Evolutionary conservation across 2,797 vertebrate genomes (phyloP).

Genomic region (Aeoliscus strigatus): DNA sequence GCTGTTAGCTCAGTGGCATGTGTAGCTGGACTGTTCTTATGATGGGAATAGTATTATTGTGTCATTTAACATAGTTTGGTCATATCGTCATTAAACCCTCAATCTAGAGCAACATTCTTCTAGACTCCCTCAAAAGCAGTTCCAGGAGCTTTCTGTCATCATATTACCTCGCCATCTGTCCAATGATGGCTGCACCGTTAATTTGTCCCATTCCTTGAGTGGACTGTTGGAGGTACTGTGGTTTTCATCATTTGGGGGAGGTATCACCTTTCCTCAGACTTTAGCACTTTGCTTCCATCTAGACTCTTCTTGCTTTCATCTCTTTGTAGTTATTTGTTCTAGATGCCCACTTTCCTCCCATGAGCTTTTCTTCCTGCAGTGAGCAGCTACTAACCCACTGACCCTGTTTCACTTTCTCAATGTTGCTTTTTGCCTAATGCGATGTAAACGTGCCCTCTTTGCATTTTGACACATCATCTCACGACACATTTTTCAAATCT

Average conservation of each 20-base stretch:
- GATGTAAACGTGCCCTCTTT: constrained; percentile 11
- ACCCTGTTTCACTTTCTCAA: constrained; percentile 38
- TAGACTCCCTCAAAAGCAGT: constrained; percentile 48
- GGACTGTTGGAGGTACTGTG: constrained; percentile 60
- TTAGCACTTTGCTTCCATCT: constrained; percentile 35
- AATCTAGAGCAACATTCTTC: constrained; percentile 35
- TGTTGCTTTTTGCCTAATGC: constrained; percentile 53
- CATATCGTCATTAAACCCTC: constrained; percentile 41
- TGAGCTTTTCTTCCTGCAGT: constrained; percentile 16
- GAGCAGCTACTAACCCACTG: constrained; percentile 48
- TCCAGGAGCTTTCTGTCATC: constrained; percentile 51
- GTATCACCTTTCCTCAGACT: constrained; percentile 50
- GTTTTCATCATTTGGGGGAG: constrained; percentile 47
- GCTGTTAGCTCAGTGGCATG: constrained; percentile 12
- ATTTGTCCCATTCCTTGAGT: constrained; percentile 46
- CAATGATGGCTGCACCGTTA: constrained; percentile 50
- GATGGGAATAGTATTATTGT: constrained; percentile 21
- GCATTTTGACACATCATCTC: constrained; percentile 1
- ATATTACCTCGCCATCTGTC: constrained; percentile 43
- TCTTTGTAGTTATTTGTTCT: constrained; percentile 47
- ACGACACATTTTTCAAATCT: constrained; percentile 1
- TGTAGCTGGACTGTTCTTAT: constrained; percentile 20
- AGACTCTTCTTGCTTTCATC: constrained; percentile 36
- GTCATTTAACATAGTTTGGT: constrained; percentile 42
- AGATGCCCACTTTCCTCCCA: constrained; percentile 36